phyloP scores from a whole-genome alignment of 2,888 invertebrate genomes.

The Pasiphila rectangulata region DNA sequence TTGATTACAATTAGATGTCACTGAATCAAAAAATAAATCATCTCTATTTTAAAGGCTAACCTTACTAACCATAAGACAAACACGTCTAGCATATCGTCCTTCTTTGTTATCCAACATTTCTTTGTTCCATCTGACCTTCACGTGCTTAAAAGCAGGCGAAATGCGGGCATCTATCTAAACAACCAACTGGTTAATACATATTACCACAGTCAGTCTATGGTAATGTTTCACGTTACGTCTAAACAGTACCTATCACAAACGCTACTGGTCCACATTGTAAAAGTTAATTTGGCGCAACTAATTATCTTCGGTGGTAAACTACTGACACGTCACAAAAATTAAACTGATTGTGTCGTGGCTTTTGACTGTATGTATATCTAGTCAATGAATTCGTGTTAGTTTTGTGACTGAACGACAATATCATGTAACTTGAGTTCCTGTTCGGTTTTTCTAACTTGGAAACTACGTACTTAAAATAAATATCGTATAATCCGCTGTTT shows the following conservation, averaged over 20 bases:
- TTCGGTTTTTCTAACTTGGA: no score
- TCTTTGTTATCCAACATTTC: neutral
- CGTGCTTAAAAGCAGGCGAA: neutral
- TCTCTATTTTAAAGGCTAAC: no score
- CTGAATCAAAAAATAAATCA: no score
- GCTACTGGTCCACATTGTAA: slow-evolving; percentile 15
- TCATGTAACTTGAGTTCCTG: no score
- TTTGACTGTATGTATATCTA: neutral
- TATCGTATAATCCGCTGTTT: no score
- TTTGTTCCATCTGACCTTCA: neutral
- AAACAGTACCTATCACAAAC: slow-evolving; percentile 13
- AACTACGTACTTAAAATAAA: no score
- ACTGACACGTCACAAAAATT: slow-evolving; percentile 17
- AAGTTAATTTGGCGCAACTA: slow-evolving; percentile 18
- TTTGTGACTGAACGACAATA: neutral
- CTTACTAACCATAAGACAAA: no score
- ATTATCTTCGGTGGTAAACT: slow-evolving; percentile 13
- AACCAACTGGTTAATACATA: neutral
- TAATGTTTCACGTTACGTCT: neutral
- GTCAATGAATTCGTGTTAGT: neutral
- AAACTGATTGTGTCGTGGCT: slow-evolving; percentile 18
- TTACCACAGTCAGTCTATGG: neutral
- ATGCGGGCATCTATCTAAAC: neutral
- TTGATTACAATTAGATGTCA: no score
- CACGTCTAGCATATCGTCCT: neutral